Evolutionary conservation across 2,797 vertebrate species (phyloP), one percentile per base, ranked within the genome.

Genomic region (Crax fasciolata): DNA sequence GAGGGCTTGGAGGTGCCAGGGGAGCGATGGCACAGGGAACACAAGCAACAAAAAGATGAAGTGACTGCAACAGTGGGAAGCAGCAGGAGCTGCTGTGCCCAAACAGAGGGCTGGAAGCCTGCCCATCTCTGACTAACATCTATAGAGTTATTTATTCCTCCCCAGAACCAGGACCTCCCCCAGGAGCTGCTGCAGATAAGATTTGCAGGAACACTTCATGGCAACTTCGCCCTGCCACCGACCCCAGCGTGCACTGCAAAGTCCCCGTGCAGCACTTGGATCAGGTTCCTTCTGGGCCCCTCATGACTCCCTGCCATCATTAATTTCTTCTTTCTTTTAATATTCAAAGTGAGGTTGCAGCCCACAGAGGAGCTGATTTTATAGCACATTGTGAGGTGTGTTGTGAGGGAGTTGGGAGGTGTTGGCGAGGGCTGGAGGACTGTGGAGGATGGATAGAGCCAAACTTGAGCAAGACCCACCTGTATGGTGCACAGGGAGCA

Each of bases 61-160:
- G 62, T 25, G 83, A 10, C 79, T 94, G 27, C 19, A 74, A 49
- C 10, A 90, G 62, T 46, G 83, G 58, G 76, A 92, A 95, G 67
- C 52, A 78, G 43, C 41, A 79, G 67, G 57, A 92, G 71, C 66
- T 94, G 66, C 70, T 62, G 30, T 84, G 81, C 74, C 63, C 49
- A 54, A 52, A 39, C 27, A 79, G 77, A 49, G 24, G 28, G 15
- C 1, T 95, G 94, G 91, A 93, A 89, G 38, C 54, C 14, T 91
- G 82, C 94, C 91, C 86, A 93, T 92, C 91, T 84, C 89, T 89
- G 89, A 93, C 82, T 89, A 84, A 91, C 49, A 68, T 25, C 51
- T 28, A 35, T 1, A 1, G 11, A 67, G 65, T 84, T 91, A 87
- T 51, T 89, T 91, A 91, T 77, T 91, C 70, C 61, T 91, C 63